phyloP scores from a whole-genome alignment of 2,113 vertebrate species.

The Lasiurus cinereus region DNA sequence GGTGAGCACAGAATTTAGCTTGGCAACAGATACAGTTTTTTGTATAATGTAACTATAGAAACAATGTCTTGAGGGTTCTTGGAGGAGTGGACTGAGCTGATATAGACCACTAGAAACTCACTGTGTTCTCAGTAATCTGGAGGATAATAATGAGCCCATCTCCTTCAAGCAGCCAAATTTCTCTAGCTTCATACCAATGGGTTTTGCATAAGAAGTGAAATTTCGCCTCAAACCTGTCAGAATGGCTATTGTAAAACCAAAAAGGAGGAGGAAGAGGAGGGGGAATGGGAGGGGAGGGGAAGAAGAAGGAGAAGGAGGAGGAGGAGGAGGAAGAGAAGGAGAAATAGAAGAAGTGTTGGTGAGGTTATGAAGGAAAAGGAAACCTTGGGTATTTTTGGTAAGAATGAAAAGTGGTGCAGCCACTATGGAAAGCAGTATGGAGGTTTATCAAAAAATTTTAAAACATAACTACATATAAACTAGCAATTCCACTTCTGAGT shows the following conservation, averaged over 20 bases:
- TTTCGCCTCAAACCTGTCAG: not conserved
- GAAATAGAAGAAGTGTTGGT: too few relatives aligned
- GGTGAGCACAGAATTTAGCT: slow-evolving; percentile 1
- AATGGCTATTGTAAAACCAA: not conserved
- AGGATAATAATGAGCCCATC: not conserved
- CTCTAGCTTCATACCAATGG: not conserved
- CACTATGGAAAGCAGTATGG: not conserved
- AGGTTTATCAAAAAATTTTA: not conserved
- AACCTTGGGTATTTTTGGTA: not conserved
- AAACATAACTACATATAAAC: not conserved
- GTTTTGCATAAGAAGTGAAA: not conserved
- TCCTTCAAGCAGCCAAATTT: not conserved
- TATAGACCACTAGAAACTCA: not conserved
- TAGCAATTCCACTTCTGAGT: not conserved
- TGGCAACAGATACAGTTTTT: not conserved
- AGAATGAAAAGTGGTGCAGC: not conserved
- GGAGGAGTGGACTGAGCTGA: not conserved
- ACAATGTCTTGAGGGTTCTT: not conserved
- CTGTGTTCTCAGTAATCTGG: not conserved
- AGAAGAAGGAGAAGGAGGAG: not conserved
- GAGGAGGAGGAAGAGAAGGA: not conserved
- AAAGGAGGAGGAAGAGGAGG: too few relatives aligned
- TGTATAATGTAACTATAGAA: not conserved
- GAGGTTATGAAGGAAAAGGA: not conserved
- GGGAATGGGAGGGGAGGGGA: not conserved